phyloP scores from a whole-genome alignment of 2,113 vertebrate species.

The Chamaetylas fuelleborni region DNA sequence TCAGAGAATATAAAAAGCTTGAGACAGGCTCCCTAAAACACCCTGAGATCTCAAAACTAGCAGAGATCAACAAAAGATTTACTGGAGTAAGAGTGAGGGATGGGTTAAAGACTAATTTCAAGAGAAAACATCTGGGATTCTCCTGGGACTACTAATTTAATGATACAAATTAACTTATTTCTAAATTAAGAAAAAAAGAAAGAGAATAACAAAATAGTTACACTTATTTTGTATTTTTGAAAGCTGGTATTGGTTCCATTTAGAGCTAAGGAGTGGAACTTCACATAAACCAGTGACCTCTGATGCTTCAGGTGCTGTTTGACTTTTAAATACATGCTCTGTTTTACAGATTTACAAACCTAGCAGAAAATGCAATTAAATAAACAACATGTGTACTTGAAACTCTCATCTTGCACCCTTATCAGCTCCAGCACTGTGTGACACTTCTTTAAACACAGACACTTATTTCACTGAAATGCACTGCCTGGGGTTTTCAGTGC shows the following conservation, averaged over 20 bases:
- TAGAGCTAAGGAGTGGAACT: background rate
- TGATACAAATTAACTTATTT: background rate
- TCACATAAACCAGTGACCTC: background rate
- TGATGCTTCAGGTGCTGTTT: background rate
- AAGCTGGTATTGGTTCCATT: background rate
- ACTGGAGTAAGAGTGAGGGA: background rate
- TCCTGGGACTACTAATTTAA: background rate
- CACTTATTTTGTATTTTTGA: background rate
- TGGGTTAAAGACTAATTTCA: background rate
- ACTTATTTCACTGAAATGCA: background rate
- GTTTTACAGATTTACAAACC: background rate
- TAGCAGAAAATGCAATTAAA: background rate
- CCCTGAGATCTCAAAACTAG: background rate
- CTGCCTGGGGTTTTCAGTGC: background rate
- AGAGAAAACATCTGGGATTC: background rate
- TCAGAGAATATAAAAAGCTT: background rate
- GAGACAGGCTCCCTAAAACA: background rate
- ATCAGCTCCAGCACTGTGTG: background rate
- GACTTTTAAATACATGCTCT: background rate
- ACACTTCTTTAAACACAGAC: background rate
- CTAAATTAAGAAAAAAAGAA: background rate
- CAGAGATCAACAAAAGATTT: background rate
- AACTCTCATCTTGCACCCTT: background rate
- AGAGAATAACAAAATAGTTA: background rate
- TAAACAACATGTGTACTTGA: background rate